Evolutionary conservation across 2,797 vertebrate genomes (phyloP), one percentile per base, ranked within the genome.

Genomic region (Emys orbicularis): DNA sequence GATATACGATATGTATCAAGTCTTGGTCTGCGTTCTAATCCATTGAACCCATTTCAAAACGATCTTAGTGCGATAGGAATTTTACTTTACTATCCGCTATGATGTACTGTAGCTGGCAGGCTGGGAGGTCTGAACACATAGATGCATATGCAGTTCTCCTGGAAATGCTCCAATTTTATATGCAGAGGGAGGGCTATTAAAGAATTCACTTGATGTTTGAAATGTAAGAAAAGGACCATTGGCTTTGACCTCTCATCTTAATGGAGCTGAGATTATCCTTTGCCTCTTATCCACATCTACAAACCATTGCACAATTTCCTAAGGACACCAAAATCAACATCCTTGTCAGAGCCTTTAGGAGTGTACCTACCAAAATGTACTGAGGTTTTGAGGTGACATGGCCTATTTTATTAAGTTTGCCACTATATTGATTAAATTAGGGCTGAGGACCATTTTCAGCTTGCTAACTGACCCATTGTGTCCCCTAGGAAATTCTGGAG

Each of bases 401-500:
- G 41, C 77, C 94, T 34, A 79, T 96, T 94, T 89, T 85, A 81
- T 96, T 95, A 94, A 2, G 0, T 97, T 92, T 97, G 96, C 95
- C 89, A 95, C 96, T 86, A 84, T 94, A 96, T 95, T 97, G 97
- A 95, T 96, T 96, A 95, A 93, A 95, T 95, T 90, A 94, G 90
- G 88, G 34, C 84, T 86, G 77, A 90, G 92, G 88, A 56, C 91
- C 90, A 92, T 84, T 94, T 95, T 81, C 93, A 95, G 92, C 84
- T 87, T 91, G 68, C 52, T 81, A 81, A 54, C 86, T 95, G 94
- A 94, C 90, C 95, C 90, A 81, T 53, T 37, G 41, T 89, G 41
- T 95, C 96, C 92, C 95, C 84, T 72, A 95, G 95, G 96, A 97
- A 97, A 96, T 96, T 85, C 87, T 52, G 47, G 49, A 74, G 57